Conservation (phyloP, 2,113 vertebrate genomes). For the Hippocampus barbouri region DNA sequence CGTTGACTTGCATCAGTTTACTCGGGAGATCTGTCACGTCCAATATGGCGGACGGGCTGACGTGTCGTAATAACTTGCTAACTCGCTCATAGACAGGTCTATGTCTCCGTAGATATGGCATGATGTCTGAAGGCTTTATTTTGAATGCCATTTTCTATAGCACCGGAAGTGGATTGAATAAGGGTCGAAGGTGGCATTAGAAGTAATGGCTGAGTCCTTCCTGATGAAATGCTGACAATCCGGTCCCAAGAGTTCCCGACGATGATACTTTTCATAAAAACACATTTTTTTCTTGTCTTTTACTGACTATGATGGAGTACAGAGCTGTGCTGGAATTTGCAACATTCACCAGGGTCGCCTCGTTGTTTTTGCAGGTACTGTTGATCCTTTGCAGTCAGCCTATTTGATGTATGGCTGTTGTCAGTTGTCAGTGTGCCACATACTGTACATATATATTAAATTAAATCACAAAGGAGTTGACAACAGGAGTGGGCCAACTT, state of each 20-base stretch:
- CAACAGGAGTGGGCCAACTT: no score
- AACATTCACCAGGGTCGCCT: conserved; percentile 74
- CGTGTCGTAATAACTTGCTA: neutral
- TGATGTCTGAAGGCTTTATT: conserved; percentile 23
- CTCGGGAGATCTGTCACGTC: neutral
- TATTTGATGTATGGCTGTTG: neutral
- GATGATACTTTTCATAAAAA: conserved; percentile 37
- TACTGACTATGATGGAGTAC: conserved; percentile 62
- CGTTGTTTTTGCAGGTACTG: conserved; percentile 83
- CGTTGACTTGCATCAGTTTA: neutral
- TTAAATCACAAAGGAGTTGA: no score
- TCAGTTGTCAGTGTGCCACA: neutral
- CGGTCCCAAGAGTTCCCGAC: conserved; percentile 5
- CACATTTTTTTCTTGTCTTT: conserved; percentile 9
- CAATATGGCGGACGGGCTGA: neutral
- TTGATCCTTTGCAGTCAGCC: neutral
- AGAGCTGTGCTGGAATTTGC: conserved; percentile 78
- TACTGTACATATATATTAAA: neutral
- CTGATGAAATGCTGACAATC: conserved; percentile 6
- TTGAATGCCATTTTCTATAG: conserved; percentile 14
- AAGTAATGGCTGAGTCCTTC: neutral
- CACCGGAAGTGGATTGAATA: conserved; percentile 51
- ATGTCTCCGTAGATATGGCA: neutral
- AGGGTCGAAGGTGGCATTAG: neutral
- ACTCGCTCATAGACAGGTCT: neutral